Evolutionary conservation across 2,113 vertebrate species (phyloP), one percentile per base, ranked within the genome.

Genomic region (Callipepla squamata): DNA sequence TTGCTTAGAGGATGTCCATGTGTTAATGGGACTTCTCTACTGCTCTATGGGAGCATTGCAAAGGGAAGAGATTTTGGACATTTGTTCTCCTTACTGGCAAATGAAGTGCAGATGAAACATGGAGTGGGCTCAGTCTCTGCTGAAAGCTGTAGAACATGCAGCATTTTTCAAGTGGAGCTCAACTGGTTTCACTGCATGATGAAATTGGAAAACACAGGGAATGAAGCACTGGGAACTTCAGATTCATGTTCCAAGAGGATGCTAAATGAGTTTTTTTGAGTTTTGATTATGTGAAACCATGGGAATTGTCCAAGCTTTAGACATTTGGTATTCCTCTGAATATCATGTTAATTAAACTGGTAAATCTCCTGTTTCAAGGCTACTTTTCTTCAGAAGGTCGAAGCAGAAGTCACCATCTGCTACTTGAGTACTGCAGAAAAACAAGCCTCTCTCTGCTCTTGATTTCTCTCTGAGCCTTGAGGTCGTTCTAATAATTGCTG

Each of bases 371-470:
- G 3, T 90, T 93, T 87, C 48, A 82, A 90, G 90, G 75, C 73
- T 80, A 38, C 68, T 93, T 92, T 85, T 90, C 85, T 57, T 94
- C 83, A 93, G 44, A 94, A 93, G 92, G 76, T 72, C 87, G 94
- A 69, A 95, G 85, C 84, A 92, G 80, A 91, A 96, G 92, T 89
- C 90, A 94, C 90, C 89, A 94, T 93, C 80, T 95, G 90, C 58
- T 84, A 21, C 53, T 77, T 59, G 51, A 95, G 94, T 45, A 63
- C 14, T 94, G 76, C 73, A 94, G 77, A 61, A 88, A 90, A 91
- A 77, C 79, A 92, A 89, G 42, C 17, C 22, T 84, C 57, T 42
- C 57, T 82, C 57, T 92, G 28, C 16, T 91, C 68, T 67, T 6
- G 1, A 30, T 88, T 89, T 36, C 32, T 61, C 23, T 73, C n/a